phyloP scores from a whole-genome alignment of 2,888 invertebrate species.

The Drosophila gaucha region DNA sequence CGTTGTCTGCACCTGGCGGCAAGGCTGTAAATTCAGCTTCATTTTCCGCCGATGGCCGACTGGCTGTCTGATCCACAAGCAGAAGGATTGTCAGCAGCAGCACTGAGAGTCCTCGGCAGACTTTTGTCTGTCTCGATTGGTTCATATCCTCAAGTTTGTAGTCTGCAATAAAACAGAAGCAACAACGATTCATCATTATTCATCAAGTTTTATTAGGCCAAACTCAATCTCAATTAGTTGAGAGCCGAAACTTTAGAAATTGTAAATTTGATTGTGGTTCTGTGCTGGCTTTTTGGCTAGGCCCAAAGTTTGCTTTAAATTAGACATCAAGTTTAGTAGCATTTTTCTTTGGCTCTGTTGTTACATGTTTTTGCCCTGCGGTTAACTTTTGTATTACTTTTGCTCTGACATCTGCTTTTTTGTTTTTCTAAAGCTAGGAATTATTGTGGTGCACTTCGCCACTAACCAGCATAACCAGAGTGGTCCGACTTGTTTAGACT shows the following conservation, averaged over 20 bases:
- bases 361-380: slow-evolving; percentile 59
- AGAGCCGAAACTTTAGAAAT: slow-evolving; percentile 59
- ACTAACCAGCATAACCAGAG: slow-evolving; percentile 37
- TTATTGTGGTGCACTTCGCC: slow-evolving; percentile 24
- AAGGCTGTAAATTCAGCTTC: slow-evolving; percentile 44
- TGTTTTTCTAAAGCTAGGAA: slow-evolving; percentile 15
- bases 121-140: slow-evolving; percentile 36
- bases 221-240: slow-evolving; percentile 73
- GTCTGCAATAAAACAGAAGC: slow-evolving; percentile 44
- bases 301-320: slow-evolving; percentile 63
- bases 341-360: slow-evolving; percentile 62
- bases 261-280: slow-evolving; percentile 71
- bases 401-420: slow-evolving; percentile 33
- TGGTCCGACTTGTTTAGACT: slow-evolving; percentile 33
- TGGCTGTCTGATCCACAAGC: slow-evolving; percentile 34
- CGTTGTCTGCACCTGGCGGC: slow-evolving; percentile 74
- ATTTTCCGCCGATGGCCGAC: slow-evolving; percentile 40
- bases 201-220: slow-evolving; percentile 47
- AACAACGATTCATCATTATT: slow-evolving; percentile 53
- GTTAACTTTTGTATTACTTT: slow-evolving; percentile 73
- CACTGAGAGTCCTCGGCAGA: slow-evolving; percentile 55
- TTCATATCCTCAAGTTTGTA: slow-evolving; percentile 56
- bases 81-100: slow-evolving; percentile 51
- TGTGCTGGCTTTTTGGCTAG: slow-evolving; percentile 28
- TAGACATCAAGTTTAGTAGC: slow-evolving; percentile 65